phyloP scores from a whole-genome alignment of 2,888 invertebrate genomes.

The Pyrrhosoma nymphula region DNA sequence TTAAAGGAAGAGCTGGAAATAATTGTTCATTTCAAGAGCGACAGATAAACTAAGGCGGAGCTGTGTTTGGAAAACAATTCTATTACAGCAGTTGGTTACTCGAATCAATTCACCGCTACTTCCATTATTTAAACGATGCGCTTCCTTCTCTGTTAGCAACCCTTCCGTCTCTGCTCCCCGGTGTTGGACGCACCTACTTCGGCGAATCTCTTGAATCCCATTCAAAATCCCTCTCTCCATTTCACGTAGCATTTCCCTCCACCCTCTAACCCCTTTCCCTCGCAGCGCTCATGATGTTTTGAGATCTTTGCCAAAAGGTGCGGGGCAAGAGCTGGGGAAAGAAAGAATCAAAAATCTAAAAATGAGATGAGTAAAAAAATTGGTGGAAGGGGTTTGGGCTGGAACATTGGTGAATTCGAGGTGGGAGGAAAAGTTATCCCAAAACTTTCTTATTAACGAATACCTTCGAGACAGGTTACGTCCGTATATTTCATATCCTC shows the following conservation, averaged over 20 bases:
- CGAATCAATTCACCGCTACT: background rate
- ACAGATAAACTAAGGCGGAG: background rate
- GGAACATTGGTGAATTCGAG: background rate
- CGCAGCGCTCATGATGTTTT: conserved; percentile 39
- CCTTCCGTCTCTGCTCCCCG: background rate
- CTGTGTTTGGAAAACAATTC: background rate
- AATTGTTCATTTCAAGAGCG: too few species aligned
- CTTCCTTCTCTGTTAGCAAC: background rate
- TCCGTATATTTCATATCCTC: conserved; percentile 63
- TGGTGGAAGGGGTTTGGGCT: background rate
- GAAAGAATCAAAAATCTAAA: conserved; percentile 36
- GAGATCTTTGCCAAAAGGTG: conserved; percentile 56
- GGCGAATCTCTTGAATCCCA: background rate
- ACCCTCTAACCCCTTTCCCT: background rate
- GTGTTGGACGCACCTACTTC: background rate
- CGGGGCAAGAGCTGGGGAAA: background rate
- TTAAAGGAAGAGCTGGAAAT: too few species aligned
- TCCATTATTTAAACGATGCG: background rate
- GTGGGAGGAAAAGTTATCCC: conserved; percentile 6
- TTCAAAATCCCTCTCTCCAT: background rate
- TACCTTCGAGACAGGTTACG: conserved; percentile 63
- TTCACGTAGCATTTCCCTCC: background rate
- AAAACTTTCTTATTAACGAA: conserved; percentile 66
- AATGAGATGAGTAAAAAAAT: conserved; percentile 55
- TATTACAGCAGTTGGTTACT: background rate